Evolutionary conservation across 2,888 invertebrate species (phyloP), one percentile per base, ranked within the genome.

Genomic region (Ennomos erosarius): DNA sequence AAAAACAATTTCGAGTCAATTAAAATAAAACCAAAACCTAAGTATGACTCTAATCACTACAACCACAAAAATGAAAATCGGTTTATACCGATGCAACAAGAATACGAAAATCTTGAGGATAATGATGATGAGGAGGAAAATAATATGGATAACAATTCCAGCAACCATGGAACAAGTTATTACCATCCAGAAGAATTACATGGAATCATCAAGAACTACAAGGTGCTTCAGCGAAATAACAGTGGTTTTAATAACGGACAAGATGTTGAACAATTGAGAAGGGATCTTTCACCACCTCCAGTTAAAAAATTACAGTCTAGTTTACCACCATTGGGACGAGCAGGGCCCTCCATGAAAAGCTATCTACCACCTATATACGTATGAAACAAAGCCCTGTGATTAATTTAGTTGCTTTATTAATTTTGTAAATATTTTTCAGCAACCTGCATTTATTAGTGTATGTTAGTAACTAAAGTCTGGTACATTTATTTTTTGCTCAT

Each of bases 191-290:
- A 84, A 55, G 89, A 88, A 73, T 68, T 89, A 45, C 77, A 81
- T 9, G 90, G 90, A 8, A 77, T 82, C 13, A 86, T 91, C 16
- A 92, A 87, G 75, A 92, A 90, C 68, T 92, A 92, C 59, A 92
- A 92, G 78, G 84, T 90, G 13, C 72, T 92, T 61, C 88, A 90
- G 66, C 77, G 91, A 50, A 88, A 87, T 62, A 82, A 82, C 58
- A 81, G 76, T 61, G 70, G 71, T 38, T 76, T 76, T 33, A 81
- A 76, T 37, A 57, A 62, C n/a, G 76, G 78, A 37, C 74, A 78
- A 62, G 71, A 75, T 47, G 71, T 75, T 42, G 79, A 78, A 65
- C 74, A 78, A 51, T 64, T 79, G 37, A 73, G 69, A 60, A 79
- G 81, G 65, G 82, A 84, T 61, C 62, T 80, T 49, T 78, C 76